A percentile compares a stretch with the other conserved stretches of the same genome.
Evolutionary conservation across 2,888 invertebrate genomes (phyloP).

Genomic region (Yponomeuta plumbellus): DNA sequence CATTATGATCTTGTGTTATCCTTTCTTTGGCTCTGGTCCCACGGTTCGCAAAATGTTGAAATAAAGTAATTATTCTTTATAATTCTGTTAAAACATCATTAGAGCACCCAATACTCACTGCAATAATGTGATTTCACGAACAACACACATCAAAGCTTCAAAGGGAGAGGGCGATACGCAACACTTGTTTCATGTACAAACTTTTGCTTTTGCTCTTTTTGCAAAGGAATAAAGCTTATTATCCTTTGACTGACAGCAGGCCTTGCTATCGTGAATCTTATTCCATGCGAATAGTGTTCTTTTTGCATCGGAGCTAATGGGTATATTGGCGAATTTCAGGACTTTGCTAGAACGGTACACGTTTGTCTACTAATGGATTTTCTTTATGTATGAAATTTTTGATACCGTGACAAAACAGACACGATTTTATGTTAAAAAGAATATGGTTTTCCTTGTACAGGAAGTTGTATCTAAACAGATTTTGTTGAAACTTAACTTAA

Average conservation of each 20-base stretch:
- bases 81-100: not conserved
- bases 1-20: too few species aligned
- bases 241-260: not conserved
- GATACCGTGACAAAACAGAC: too few species aligned
- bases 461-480: too few species aligned
- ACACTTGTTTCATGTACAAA: slow-evolving; percentile 3
- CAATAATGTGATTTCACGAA: slow-evolving; percentile 2
- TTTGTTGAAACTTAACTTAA: too few species aligned
- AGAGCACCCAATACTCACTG: not conserved
- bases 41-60: not conserved
- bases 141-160: slow-evolving; percentile 9
- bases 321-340: not conserved
- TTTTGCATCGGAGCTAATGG: not conserved
- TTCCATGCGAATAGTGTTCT: not conserved
- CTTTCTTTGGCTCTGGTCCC: too few species aligned
- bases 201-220: not conserved
- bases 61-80: not conserved
- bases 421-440: too few species aligned
- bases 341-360: not conserved
- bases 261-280: slow-evolving; percentile 2
- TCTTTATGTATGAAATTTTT: too few species aligned
- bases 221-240: not conserved
- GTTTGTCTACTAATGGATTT: too few species aligned
- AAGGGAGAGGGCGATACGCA: slow-evolving; percentile 16
- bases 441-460: too few species aligned